Evolutionary conservation across 2,888 invertebrate species (phyloP), one percentile per base, ranked within the genome.

Genomic region (Drosophila nigricruria): DNA sequence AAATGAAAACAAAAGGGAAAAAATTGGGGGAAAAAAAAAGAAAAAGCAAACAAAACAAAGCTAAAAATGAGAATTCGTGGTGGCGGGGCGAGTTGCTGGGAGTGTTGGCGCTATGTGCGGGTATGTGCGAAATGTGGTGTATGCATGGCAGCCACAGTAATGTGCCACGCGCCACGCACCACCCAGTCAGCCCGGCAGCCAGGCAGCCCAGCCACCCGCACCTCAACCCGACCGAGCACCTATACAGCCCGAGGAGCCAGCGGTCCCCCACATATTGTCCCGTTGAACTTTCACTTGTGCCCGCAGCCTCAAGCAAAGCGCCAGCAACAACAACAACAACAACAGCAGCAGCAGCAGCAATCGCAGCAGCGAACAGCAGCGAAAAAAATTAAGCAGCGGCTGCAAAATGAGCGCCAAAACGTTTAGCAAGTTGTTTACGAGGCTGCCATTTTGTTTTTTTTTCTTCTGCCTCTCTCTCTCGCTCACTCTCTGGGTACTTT

Each of bases 391-490:
- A 83, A 87, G 79, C 83, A 87, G 79, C 83, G 82, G 82, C 88
- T 83, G 83, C 88, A 70, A 83, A 83, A 87, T 87, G 83, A 83
- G 79, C 83, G 85, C 77, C 83, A 79, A 83, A 83, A 84, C 82
- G 87, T 84, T 84, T 84, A 85, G 88, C 85, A 68, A 85, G 82
- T 88, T 84, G 85, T 84, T 88, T 84, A 88, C 83, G 85, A 80
- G 79, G 72, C 70, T 87, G 72, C 79, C 82, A 75, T 73, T 85
- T 82, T 71, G 53, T 70, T 78, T 73, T 72, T 71, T 42, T 42
- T 34, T 45, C 18, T 40, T 30, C 9, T n/a, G 9, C 43, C 6
- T 12, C 18, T 27, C 30, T 3, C 12, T 30, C 18, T 12, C 14
- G 5, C 32, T 36, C 70, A n/a, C 40, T 6, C 20, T 20, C 20